phyloP scores from a whole-genome alignment of 2,113 vertebrate genomes.

The Toxostoma redivivum region DNA sequence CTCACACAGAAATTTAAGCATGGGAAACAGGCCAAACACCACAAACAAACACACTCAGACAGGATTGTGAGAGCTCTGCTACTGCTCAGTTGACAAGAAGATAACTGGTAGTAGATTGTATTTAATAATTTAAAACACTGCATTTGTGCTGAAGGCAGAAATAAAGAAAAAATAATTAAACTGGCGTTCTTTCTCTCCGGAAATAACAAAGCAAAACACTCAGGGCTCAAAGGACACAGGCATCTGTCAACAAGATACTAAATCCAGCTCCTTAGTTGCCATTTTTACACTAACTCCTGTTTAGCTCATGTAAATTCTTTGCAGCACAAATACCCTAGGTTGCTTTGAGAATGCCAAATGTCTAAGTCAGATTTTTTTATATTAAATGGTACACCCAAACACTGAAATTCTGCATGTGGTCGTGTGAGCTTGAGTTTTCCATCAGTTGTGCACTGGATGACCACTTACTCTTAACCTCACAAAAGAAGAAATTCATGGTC shows the following conservation, averaged over 20 bases:
- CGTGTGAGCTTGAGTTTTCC: background rate
- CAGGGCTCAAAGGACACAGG: slow-evolving; percentile 57
- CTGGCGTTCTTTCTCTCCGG: slow-evolving; percentile 57
- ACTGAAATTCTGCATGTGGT: background rate
- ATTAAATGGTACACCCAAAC: background rate
- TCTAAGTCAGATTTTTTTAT: background rate
- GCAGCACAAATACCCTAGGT: background rate
- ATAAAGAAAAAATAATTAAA: slow-evolving; percentile 44
- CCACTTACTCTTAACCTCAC: background rate
- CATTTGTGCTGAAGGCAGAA: slow-evolving; percentile 67
- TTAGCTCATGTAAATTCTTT: background rate
- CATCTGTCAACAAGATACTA: slow-evolving; percentile 65
- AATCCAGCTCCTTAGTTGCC: slow-evolving; percentile 13
- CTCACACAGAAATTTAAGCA: background rate
- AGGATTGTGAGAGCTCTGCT: slow-evolving; percentile 54
- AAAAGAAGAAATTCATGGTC: background rate
- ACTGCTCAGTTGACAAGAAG: slow-evolving; percentile 42
- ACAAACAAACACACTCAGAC: slow-evolving; percentile 33
- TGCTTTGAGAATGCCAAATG: background rate
- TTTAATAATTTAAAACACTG: slow-evolving; percentile 67
- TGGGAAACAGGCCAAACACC: background rate
- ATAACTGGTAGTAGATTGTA: slow-evolving; percentile 48
- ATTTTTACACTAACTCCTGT: slow-evolving; percentile 10
- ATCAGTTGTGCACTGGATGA: background rate
- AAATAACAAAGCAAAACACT: slow-evolving; percentile 69